Evolutionary conservation across 2,888 invertebrate species (phyloP).

Genomic region (Agrochola litura): DNA sequence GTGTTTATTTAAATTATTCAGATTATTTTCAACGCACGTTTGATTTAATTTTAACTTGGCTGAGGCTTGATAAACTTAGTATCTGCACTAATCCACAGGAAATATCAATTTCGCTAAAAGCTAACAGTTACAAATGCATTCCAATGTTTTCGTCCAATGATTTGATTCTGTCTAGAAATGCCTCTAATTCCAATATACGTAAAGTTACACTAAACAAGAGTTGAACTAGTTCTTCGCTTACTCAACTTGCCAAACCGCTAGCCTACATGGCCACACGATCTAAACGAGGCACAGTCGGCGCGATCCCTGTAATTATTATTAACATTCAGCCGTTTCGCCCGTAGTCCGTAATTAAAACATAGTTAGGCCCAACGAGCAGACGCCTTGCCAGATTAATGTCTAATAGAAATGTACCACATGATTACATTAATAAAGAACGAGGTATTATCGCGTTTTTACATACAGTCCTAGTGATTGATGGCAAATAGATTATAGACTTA

Average conservation of each 20-base stretch:
- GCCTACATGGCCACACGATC: slow-evolving; percentile 38
- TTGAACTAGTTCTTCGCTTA: neutral
- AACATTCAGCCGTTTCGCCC: slow-evolving; percentile 81
- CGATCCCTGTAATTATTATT: slow-evolving; percentile 84
- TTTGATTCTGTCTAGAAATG: neutral
- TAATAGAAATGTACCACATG: slow-evolving; percentile 88
- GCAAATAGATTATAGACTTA: slow-evolving; percentile 65
- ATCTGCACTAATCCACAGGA: neutral
- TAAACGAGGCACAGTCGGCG: slow-evolving; percentile 76
- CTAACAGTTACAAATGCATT: neutral
- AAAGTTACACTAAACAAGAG: neutral
- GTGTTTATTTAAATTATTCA: neutral
- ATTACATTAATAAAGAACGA: slow-evolving; percentile 80
- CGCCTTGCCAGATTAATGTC: slow-evolving; percentile 84
- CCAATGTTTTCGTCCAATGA: neutral
- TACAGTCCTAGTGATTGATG: slow-evolving; percentile 78
- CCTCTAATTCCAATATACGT: neutral
- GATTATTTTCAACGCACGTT: neutral
- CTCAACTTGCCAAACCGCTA: slow-evolving; percentile 49
- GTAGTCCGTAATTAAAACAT: slow-evolving; percentile 88
- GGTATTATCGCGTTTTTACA: slow-evolving; percentile 76
- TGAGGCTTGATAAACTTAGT: neutral
- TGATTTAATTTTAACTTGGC: neutral
- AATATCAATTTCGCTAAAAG: neutral
- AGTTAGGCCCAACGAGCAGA: slow-evolving; percentile 81